Conservation (phyloP, 64 coral and sea anemone genomes). For the Anthopleura sola region DNA sequence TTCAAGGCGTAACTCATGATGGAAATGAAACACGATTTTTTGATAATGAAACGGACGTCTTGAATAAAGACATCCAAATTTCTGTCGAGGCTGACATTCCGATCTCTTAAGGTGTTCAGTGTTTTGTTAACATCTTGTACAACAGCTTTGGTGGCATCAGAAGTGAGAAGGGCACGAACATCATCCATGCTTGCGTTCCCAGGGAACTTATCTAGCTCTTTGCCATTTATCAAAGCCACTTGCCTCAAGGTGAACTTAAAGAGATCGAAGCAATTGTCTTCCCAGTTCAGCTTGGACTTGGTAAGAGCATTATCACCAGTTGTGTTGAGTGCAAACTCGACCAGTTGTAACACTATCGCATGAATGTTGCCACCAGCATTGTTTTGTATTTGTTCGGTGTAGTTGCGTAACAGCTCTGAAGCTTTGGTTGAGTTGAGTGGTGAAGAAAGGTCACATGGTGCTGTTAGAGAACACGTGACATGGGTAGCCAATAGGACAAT, state of each 20-base stretch:
- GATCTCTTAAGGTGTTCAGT: not conserved
- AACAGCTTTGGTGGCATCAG: not conserved
- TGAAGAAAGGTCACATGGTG: not conserved
- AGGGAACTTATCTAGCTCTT: not conserved
- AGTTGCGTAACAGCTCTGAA: not conserved
- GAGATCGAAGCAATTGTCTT: not conserved
- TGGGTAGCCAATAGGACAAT: not conserved
- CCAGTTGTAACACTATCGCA: not conserved
- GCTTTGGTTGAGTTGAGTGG: not conserved
- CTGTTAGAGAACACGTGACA: not conserved
- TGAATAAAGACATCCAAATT: not conserved
- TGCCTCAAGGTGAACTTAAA: conserved; percentile 1
- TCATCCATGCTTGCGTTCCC: not conserved
- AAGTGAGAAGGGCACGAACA: not conserved
- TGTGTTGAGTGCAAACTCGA: not conserved
- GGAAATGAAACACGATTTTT: not conserved
- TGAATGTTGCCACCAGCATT: not conserved
- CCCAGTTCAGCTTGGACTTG: not conserved
- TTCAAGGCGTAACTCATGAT: not conserved
- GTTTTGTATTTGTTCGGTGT: not conserved
- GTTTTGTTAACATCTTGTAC: not conserved
- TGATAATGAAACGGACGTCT: not conserved
- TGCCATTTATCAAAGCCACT: conserved; percentile 1
- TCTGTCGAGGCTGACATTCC: not conserved
- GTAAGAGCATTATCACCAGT: not conserved